These are phyloP conservation scores for Nomada fucata DNA, from an alignment of 2,888 invertebrate species.

Conservation along the genomic window DNA sequence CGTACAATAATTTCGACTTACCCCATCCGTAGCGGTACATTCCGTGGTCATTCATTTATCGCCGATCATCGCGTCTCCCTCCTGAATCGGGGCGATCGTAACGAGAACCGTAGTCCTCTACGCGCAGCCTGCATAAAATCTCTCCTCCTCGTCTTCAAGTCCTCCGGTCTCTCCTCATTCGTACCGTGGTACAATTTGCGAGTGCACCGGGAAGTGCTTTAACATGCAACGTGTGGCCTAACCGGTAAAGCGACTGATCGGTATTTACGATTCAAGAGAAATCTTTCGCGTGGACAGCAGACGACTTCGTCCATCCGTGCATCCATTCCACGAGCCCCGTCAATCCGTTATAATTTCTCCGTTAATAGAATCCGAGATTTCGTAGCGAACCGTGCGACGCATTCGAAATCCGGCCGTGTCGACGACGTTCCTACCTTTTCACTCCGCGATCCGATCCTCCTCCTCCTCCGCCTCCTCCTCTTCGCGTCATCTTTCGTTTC, in stretches of 20 bases:
- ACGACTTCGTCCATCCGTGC: constrained; percentile 64
- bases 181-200: constrained; percentile 40
- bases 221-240: constrained; percentile 74
- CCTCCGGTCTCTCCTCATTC: not conserved
- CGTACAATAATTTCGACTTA: too few relatives aligned
- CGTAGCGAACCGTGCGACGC: constrained; percentile 80
- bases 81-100: not conserved
- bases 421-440: constrained; percentile 48
- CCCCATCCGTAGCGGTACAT: not conserved
- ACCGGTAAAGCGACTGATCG: constrained; percentile 55
- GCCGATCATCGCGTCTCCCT: not conserved
- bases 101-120: constrained; percentile 19
- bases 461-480: constrained; percentile 6
- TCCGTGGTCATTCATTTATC: constrained; percentile 1
- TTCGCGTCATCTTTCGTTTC: constrained; percentile 27
- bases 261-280: constrained; percentile 81
- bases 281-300: constrained; percentile 70
- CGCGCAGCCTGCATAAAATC: constrained; percentile 31
- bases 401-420: constrained; percentile 70
- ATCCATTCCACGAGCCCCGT: constrained; percentile 70
- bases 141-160: constrained; percentile 8
- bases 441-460: not conserved
- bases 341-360: constrained; percentile 84
- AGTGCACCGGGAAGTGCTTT: constrained; percentile 79
- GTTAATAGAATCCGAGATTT: constrained; percentile 84